These are phyloP conservation scores for Dysdera silvatica DNA, from an alignment of 1,140 invertebrate genomes.

Conservation along the genomic window DNA sequence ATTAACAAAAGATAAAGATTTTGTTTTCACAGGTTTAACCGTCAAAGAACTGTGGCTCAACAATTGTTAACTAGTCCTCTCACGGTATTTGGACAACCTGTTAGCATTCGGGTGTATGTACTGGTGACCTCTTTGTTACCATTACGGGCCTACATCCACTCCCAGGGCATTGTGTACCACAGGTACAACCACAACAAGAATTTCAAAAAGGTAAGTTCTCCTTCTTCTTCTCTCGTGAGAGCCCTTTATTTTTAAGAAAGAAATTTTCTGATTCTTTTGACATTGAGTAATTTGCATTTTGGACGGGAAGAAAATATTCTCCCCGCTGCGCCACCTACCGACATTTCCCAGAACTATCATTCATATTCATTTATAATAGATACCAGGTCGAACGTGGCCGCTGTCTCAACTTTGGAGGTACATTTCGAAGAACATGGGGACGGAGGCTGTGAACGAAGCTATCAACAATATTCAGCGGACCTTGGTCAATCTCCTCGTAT, in stretches of 20 bases:
- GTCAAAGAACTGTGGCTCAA: constrained; percentile 27
- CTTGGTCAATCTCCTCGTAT: constrained; percentile 32
- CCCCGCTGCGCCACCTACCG: neutral
- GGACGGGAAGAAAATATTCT: neutral
- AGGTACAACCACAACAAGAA: constrained; percentile 31
- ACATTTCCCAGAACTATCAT: neutral
- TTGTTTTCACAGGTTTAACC: constrained; percentile 18
- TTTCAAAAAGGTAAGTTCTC: constrained; percentile 33
- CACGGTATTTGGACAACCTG: constrained; percentile 34
- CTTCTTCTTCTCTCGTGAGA: no score
- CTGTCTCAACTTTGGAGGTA: constrained; percentile 33
- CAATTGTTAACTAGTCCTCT: constrained; percentile 32
- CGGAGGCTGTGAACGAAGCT: constrained; percentile 26
- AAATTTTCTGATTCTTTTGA: neutral
- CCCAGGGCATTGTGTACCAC: constrained; percentile 36
- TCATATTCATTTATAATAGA: constrained; percentile 8
- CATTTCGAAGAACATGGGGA: constrained; percentile 31
- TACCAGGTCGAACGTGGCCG: constrained; percentile 29
- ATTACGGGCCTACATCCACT: constrained; percentile 36
- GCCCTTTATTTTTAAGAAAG: neutral
- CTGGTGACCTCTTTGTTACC: constrained; percentile 38
- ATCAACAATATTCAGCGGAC: constrained; percentile 29
- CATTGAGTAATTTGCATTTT: neutral
- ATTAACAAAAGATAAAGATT: neutral
- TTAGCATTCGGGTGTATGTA: constrained; percentile 36